These are phyloP conservation scores for Sceloporus tristichus DNA, from an alignment of 2,113 vertebrate genomes.

Conservation along the genomic window DNA sequence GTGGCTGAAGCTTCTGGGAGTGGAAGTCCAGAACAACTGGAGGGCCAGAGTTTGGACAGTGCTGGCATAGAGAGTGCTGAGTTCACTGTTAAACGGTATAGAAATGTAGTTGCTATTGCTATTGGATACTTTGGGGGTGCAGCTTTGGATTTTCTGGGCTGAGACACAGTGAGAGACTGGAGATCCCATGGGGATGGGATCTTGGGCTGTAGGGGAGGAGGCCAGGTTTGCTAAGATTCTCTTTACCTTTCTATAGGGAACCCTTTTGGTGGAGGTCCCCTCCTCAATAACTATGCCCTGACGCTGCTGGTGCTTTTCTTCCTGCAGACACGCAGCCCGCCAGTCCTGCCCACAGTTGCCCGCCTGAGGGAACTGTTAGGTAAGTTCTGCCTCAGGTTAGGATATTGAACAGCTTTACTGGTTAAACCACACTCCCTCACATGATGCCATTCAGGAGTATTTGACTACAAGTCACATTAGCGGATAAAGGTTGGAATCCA, in stretches of 20 bases:
- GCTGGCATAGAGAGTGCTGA: too few relatives aligned
- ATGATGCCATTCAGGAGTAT: not conserved
- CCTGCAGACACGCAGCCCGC: constrained; percentile 89
- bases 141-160: too few relatives aligned
- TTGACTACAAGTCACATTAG: not conserved
- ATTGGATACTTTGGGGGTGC: too few relatives aligned
- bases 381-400: constrained; percentile 59
- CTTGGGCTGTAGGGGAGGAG: not conserved
- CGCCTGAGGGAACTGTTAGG: constrained; percentile 85
- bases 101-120: too few relatives aligned
- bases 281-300: constrained; percentile 93
- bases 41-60: too few relatives aligned
- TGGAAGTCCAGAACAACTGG: too few relatives aligned
- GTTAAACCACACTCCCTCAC: not conserved
- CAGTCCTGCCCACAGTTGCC: constrained; percentile 83
- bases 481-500: not conserved
- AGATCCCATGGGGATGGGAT: not conserved
- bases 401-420: not conserved
- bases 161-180: too few relatives aligned
- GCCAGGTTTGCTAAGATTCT: not conserved
- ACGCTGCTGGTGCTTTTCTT: constrained; percentile 90
- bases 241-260: not conserved
- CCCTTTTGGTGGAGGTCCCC: constrained; percentile 83
- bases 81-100: too few relatives aligned
- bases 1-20: too few relatives aligned